Percentiles rank a stretch among this genome's conserved stretches.
These are phyloP conservation scores for Phengaris arion DNA, from an alignment of 2,888 invertebrate genomes.

Conservation along the genomic window DNA sequence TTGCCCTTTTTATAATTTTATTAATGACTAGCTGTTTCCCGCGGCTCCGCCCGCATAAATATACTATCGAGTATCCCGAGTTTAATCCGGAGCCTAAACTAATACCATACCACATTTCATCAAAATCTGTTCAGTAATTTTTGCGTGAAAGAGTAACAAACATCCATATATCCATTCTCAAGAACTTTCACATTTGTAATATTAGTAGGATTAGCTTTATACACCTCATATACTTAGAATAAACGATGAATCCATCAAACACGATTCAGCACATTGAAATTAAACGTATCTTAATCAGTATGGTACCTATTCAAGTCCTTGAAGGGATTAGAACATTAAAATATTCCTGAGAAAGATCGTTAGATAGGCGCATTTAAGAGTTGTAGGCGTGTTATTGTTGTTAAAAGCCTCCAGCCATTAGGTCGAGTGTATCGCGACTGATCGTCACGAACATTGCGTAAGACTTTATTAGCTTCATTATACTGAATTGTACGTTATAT, in stretches of 20 bases:
- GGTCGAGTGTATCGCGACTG: slow-evolving; percentile 49
- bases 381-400: slow-evolving; percentile 69
- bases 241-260: neutral
- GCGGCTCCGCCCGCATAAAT: too few species aligned
- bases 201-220: too few species aligned
- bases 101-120: too few species aligned
- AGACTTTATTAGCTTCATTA: slow-evolving; percentile 39
- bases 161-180: too few species aligned
- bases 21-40: too few species aligned
- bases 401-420: slow-evolving; percentile 68
- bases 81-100: too few species aligned
- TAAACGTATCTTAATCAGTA: slow-evolving; percentile 20
- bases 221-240: neutral
- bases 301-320: slow-evolving; percentile 46
- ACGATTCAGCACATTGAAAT: slow-evolving; percentile 9
- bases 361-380: slow-evolving; percentile 59
- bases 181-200: too few species aligned
- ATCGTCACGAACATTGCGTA: slow-evolving; percentile 60
- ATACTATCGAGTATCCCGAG: too few species aligned
- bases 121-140: too few species aligned
- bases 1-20: too few species aligned
- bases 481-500: slow-evolving; percentile 32
- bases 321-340: slow-evolving; percentile 51
- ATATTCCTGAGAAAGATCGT: slow-evolving; percentile 69
- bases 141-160: too few species aligned